Evolutionary conservation across 1,140 invertebrate species (phyloP).

Genomic region (Sitophilus oryzae): DNA sequence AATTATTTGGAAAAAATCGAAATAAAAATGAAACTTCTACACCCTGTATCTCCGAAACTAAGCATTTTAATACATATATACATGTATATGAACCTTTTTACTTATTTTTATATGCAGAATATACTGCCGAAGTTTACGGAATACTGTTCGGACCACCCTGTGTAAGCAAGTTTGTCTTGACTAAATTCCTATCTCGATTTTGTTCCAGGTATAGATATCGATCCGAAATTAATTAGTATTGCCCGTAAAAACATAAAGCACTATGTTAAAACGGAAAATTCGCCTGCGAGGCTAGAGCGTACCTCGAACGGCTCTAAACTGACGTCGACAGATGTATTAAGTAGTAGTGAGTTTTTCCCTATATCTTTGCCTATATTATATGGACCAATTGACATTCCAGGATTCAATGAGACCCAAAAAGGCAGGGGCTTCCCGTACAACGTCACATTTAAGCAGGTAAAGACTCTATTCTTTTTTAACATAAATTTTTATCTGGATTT

Average conservation of each 20-base stretch:
- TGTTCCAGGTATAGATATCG: constrained; percentile 87
- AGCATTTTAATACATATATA: too few species aligned
- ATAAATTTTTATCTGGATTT: too few species aligned
- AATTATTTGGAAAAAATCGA: too few species aligned
- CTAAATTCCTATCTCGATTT: constrained; percentile 3
- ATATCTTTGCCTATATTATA: constrained; percentile 80
- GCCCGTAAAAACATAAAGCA: constrained; percentile 77
- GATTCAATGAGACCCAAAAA: constrained; percentile 47
- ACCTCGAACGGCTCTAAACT: constrained; percentile 9
- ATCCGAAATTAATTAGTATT: constrained; percentile 75
- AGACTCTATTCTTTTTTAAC: too few species aligned
- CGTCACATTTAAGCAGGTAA: constrained; percentile 80
- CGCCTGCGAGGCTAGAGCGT: constrained; percentile 21
- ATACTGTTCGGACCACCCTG: too few species aligned
- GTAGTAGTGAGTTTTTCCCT: constrained; percentile 63
- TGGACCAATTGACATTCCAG: constrained; percentile 66
- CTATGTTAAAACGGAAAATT: constrained; percentile 55
- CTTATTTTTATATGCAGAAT: too few species aligned
- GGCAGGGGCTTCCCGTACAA: constrained; percentile 74
- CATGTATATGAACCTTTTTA: too few species aligned
- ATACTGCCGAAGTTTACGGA: too few species aligned
- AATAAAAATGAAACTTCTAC: too few species aligned
- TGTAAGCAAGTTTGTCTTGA: neutral
- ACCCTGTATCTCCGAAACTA: too few species aligned
- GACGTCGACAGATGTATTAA: constrained; percentile 24